Base-by-base conservation (phyloP, 35 echinoderm and acorn worm genomes). In the Heliocidaris erythrogramma region DNA sequence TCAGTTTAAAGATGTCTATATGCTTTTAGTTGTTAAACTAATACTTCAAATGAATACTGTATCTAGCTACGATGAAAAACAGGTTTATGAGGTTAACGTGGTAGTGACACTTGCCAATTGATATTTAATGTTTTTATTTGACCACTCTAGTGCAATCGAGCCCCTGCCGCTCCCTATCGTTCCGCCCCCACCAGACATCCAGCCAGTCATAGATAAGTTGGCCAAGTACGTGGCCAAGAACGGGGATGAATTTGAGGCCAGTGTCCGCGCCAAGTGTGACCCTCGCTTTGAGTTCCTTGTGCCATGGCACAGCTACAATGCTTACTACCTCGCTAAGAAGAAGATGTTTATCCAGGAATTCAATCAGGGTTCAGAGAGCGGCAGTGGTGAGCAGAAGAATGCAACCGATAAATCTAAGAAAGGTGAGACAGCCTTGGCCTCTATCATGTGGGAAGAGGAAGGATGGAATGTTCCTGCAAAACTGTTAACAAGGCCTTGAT, bases 161-260 rank as follows among this genome's bases (percentile, higher is more conserved):
- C 69, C 97, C 50, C 94, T 94, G 48, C 60, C 88, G 18, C 89
- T 61, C 24, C 60, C 94, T 10, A 95, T 99, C 95, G 96, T 99
- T 92, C 98, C 98, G 18, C 98, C 98, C 30, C 97, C 98, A 5
- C 98, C 98, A 8, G 98, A 99, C 91, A 86, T 99, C 59, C 98
- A 99, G 65, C 98, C 98, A 27, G 95, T 99, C 92, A 99, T 99
- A 30, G 98, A 99, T 94, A 99, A 99, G 84, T 86, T 99, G 94
- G 98, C 98, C 13, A 95, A 97, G 59, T 99, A 96, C 65, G 98
- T 99, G 9, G 98, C 98, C 49, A 99, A 97, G 96, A 99, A 99
- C 32, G 98, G 98, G 1, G 96, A 96, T 17, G 98, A 99, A 27
- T 99, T 99, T 96, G 98, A 99, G 31, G 95, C 95, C 60, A 97